Conservation (phyloP, 2,797 vertebrate species). For the Avahi laniger region DNA sequence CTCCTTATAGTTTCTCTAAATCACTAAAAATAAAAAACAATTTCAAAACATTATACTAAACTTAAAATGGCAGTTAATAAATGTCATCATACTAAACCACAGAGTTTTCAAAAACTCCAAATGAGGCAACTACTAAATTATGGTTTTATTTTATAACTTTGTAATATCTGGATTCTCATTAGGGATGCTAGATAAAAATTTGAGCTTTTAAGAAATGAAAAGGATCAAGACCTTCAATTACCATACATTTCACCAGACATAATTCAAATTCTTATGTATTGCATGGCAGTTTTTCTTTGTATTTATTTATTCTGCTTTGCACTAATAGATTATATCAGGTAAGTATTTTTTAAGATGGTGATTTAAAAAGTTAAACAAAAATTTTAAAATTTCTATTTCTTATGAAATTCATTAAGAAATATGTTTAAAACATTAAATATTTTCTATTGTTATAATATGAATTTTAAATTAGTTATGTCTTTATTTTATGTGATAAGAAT, state of each 20-base stretch:
- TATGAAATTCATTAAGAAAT: neutral
- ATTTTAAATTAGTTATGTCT: neutral
- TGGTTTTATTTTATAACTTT: conserved; percentile 4
- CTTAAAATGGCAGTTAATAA: conserved; percentile 21
- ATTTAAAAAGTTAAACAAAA: neutral
- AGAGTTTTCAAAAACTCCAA: neutral
- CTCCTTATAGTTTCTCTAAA: neutral
- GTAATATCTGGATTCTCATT: neutral
- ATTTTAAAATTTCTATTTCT: neutral
- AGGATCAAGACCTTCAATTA: neutral
- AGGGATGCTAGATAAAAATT: neutral
- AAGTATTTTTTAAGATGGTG: neutral
- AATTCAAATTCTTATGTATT: neutral
- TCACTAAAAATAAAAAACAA: neutral
- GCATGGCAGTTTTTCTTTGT: neutral
- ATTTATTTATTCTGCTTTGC: neutral
- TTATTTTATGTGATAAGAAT: neutral
- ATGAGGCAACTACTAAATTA: neutral
- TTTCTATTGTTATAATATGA: neutral
- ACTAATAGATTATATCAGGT: neutral
- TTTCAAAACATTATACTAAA: neutral
- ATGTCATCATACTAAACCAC: neutral
- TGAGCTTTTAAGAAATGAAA: neutral
- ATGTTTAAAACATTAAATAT: neutral
- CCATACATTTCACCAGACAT: neutral